A percentile compares a stretch with the other conserved stretches of the same genome.
These are phyloP conservation scores for Drosophila mayaguana DNA, from an alignment of 2,888 invertebrate genomes.

Conservation along the genomic window DNA sequence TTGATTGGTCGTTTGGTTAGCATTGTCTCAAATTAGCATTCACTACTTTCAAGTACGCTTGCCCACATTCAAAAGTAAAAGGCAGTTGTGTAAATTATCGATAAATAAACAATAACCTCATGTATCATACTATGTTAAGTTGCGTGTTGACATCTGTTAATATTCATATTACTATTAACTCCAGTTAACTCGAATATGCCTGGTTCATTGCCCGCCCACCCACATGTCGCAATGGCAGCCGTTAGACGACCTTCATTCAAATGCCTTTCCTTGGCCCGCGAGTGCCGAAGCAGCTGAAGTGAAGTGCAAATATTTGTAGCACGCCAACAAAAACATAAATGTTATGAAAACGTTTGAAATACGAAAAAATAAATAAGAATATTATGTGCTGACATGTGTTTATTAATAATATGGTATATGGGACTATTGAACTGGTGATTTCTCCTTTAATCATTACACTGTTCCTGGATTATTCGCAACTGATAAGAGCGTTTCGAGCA, in stretches of 20 bases:
- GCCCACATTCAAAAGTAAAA: conserved; percentile 65
- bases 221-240: conserved; percentile 41
- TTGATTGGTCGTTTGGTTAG: conserved; percentile 28
- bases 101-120: conserved; percentile 25
- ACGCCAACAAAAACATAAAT: conserved; percentile 27
- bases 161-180: background rate
- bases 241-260: conserved; percentile 58
- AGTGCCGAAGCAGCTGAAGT: conserved; percentile 22
- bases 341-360: conserved; percentile 32
- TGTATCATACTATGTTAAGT: background rate
- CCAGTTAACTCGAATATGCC: conserved; percentile 3
- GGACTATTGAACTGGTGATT: conserved; percentile 59
- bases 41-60: conserved; percentile 39
- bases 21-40: conserved; percentile 55
- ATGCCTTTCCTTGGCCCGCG: conserved; percentile 52
- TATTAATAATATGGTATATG: conserved; percentile 26
- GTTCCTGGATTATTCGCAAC: conserved; percentile 10
- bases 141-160: background rate
- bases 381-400: conserved; percentile 23
- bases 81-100: conserved; percentile 60
- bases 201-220: conserved; percentile 55
- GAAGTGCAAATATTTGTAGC: conserved; percentile 55
- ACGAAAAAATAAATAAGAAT: conserved; percentile 12
- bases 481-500: conserved; percentile 32
- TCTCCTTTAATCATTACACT: background rate